Percentiles rank a stretch among this genome's conserved stretches.
Evolutionary conservation across 2,113 vertebrate species (phyloP).

Genomic region (Rhinoptilus africanus): DNA sequence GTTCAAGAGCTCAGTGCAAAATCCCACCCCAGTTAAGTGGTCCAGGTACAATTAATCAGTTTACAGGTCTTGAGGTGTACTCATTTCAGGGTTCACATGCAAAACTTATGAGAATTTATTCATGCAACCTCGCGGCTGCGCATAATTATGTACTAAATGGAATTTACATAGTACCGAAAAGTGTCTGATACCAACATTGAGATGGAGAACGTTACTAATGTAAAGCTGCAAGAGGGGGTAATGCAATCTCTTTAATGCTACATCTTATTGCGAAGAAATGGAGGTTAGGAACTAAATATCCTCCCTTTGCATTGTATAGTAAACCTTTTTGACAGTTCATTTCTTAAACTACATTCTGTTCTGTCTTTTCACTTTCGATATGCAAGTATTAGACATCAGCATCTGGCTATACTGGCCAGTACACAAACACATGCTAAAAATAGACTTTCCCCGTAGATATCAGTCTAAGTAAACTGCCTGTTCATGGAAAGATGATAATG

Average conservation of each 20-base stretch:
- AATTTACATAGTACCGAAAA: slow-evolving; percentile 14
- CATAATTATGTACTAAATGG: neutral
- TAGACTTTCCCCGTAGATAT: neutral
- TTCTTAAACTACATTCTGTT: neutral
- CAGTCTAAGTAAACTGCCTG: neutral
- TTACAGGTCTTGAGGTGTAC: slow-evolving; percentile 13
- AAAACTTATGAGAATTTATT: slow-evolving; percentile 26
- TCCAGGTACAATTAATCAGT: neutral
- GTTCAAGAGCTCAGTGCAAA: neutral
- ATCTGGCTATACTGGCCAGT: neutral
- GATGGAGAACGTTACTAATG: neutral
- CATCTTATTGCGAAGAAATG: neutral
- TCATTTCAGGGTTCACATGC: neutral
- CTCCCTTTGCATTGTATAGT: neutral
- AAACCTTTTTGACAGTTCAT: neutral
- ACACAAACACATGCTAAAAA: slow-evolving; percentile 7
- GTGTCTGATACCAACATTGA: neutral
- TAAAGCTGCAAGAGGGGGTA: neutral
- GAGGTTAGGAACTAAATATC: neutral
- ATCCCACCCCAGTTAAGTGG: neutral
- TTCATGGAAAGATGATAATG: neutral
- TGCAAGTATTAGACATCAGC: neutral
- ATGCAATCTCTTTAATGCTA: neutral
- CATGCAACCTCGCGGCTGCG: neutral
- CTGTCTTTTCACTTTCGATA: neutral